These are phyloP conservation scores for Lophochroa leadbeateri DNA, from an alignment of 2,113 vertebrate genomes.

Conservation along the genomic window DNA sequence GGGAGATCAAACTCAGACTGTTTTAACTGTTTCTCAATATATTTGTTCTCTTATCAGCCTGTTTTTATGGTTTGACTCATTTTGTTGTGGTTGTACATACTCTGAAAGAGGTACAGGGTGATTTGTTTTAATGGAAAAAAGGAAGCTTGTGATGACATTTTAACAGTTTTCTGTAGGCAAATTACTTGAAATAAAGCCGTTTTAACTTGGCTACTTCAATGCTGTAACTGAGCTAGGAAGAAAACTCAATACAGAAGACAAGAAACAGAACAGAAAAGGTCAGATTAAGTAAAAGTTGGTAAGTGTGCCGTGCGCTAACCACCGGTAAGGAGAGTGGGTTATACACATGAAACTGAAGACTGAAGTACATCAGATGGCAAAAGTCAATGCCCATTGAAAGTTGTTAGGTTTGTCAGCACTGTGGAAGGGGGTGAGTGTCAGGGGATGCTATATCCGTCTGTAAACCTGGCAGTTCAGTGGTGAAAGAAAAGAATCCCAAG, in stretches of 20 bases:
- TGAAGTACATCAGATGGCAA: background rate
- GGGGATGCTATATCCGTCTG: background rate
- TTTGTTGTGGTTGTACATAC: background rate
- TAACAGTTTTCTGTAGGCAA: background rate
- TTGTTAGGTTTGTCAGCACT: background rate
- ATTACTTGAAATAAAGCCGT: background rate
- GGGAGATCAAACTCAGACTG: background rate
- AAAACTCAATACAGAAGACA: background rate
- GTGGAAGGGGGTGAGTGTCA: background rate
- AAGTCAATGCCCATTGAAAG: background rate
- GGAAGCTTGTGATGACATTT: background rate
- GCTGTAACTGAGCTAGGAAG: background rate
- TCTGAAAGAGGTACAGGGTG: background rate
- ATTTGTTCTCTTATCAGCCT: background rate
- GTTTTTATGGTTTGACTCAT: slow-evolving; percentile 3
- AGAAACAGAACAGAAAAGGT: background rate
- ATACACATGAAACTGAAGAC: background rate
- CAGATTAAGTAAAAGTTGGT: background rate
- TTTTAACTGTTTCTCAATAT: background rate
- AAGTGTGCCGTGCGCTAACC: background rate
- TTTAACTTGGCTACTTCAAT: background rate
- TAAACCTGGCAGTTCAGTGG: background rate
- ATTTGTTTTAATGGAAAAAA: background rate
- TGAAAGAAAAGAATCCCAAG: background rate
- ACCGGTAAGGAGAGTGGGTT: background rate